Percentiles rank a stretch among this genome's conserved stretches.
Evolutionary conservation across 1,140 invertebrate species (phyloP).

Genomic region (Ganaspis sp.): DNA sequence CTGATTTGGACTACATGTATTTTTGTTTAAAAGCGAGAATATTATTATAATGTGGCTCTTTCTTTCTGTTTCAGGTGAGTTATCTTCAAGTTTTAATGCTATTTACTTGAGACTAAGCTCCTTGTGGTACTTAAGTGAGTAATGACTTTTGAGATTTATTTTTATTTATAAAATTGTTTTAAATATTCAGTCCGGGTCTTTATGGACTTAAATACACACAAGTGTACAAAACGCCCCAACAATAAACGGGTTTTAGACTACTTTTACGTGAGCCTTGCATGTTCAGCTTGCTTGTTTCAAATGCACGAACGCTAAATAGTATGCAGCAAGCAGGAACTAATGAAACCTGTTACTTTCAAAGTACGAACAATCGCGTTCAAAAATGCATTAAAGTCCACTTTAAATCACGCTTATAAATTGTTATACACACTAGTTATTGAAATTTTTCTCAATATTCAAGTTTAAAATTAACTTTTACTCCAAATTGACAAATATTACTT

Average conservation of each 20-base stretch:
- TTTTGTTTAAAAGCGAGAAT: no score
- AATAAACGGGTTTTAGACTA: conserved; percentile 9
- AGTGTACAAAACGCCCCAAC: neutral
- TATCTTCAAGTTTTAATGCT: neutral
- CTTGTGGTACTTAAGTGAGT: no score
- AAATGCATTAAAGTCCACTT: neutral
- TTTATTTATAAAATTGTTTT: neutral
- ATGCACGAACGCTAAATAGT: conserved; percentile 13
- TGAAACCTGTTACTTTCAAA: conserved; percentile 13
- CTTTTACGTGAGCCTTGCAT: conserved; percentile 12
- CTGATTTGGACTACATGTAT: no score
- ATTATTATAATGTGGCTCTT: no score
- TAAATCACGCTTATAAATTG: conserved; percentile 2
- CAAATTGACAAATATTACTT: no score
- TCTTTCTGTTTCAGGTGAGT: conserved; percentile 1
- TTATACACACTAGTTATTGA: neutral
- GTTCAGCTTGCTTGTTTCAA: conserved; percentile 10
- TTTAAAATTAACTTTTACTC: no score
- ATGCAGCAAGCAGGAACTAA: conserved; percentile 8
- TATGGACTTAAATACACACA: neutral
- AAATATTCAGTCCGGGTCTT: neutral
- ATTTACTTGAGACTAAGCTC: no score
- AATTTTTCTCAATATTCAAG: no score
- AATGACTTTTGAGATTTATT: no score
- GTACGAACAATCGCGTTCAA: neutral